phyloP scores from a whole-genome alignment of 2,797 vertebrate species.

The Myoxocephalus aenaeus region DNA sequence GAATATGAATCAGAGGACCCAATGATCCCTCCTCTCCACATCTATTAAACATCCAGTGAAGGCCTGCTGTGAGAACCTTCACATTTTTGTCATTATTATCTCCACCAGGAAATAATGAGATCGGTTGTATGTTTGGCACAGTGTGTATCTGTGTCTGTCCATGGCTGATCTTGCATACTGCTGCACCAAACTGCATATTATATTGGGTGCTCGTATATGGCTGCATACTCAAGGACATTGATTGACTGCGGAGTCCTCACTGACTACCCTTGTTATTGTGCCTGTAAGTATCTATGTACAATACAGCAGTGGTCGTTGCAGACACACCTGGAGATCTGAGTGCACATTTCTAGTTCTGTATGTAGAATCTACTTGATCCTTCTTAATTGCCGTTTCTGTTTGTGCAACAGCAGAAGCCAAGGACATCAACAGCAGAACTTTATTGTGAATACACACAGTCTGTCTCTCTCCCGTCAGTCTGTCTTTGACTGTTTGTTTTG shows the following conservation, averaged over 20 bases:
- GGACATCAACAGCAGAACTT: slow-evolving; percentile 13
- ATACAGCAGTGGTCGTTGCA: background rate
- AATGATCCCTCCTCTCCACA: background rate
- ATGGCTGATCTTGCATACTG: background rate
- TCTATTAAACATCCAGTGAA: background rate
- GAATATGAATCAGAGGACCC: background rate
- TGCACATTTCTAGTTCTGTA: background rate
- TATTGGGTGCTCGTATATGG: background rate
- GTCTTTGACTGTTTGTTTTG: slow-evolving; percentile 31
- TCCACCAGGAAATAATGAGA: background rate
- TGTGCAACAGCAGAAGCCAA: slow-evolving; percentile 20
- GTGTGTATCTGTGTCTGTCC: background rate
- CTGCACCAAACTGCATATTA: background rate
- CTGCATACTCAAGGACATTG: background rate
- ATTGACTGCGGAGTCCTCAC: background rate
- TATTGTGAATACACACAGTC: slow-evolving; percentile 51
- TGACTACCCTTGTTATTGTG: background rate
- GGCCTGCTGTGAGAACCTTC: background rate
- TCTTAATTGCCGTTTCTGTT: slow-evolving; percentile 7
- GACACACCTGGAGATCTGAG: background rate
- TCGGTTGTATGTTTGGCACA: background rate
- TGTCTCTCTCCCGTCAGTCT: background rate
- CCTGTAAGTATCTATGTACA: background rate
- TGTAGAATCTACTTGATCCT: background rate
- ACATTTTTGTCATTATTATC: background rate